phyloP scores from a whole-genome alignment of 2,113 vertebrate species.

The Potamarius usumacintae region DNA sequence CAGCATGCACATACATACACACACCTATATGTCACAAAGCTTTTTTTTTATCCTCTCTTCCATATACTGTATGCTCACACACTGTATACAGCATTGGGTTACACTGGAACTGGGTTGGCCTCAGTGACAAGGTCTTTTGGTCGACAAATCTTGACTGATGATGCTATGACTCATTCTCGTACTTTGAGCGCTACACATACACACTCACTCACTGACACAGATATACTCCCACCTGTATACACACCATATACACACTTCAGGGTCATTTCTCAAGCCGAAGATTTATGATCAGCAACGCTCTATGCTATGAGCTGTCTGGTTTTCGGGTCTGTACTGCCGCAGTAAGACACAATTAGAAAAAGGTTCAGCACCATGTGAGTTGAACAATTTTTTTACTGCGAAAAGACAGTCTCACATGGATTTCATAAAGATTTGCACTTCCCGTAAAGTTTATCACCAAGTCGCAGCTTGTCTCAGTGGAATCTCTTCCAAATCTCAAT shows the following conservation, averaged over 20 bases:
- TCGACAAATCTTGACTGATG: slow-evolving; percentile 29
- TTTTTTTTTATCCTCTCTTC: neutral
- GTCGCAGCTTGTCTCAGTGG: neutral
- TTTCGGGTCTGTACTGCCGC: neutral
- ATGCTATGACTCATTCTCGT: slow-evolving; percentile 26
- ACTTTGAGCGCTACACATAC: neutral
- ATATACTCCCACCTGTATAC: slow-evolving; percentile 19
- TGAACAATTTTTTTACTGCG: neutral
- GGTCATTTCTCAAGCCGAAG: slow-evolving; percentile 12
- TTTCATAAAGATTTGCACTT: neutral
- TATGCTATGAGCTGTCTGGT: neutral
- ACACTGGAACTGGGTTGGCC: slow-evolving; percentile 13
- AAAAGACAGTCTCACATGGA: neutral
- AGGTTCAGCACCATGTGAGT: no score
- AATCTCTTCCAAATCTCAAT: neutral
- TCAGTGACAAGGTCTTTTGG: slow-evolving; percentile 24
- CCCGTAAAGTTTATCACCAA: neutral
- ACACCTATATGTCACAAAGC: neutral
- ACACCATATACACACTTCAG: neutral
- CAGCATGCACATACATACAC: neutral
- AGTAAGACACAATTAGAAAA: slow-evolving; percentile 6
- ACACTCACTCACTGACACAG: neutral
- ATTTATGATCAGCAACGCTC: neutral
- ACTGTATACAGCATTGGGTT: neutral
- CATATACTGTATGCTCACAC: slow-evolving; percentile 6